These are phyloP conservation scores for Arrhamphus sclerolepis DNA, from an alignment of 2,797 vertebrate genomes.

Conservation along the genomic window DNA sequence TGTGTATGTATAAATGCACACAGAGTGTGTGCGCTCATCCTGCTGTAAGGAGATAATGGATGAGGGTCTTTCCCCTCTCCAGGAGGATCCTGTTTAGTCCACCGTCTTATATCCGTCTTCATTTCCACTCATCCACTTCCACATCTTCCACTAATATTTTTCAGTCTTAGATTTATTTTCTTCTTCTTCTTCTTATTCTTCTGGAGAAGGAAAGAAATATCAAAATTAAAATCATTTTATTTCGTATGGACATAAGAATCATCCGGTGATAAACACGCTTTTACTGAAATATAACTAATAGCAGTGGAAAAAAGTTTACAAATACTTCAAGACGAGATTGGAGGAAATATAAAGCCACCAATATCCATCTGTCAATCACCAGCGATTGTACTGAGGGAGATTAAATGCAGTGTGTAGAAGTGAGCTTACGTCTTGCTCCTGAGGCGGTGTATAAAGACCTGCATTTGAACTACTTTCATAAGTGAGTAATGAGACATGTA, in stretches of 20 bases:
- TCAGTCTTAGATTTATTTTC: too few relatives aligned
- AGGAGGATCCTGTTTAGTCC: slow-evolving; percentile 21
- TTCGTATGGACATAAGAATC: not conserved
- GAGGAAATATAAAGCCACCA: not conserved
- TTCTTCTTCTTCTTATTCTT: too few relatives aligned
- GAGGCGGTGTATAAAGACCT: not conserved
- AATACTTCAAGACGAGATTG: not conserved
- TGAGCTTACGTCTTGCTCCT: not conserved
- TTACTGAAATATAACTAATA: too few relatives aligned
- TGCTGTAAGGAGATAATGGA: slow-evolving; percentile 28
- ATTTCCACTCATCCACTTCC: slow-evolving; percentile 7
- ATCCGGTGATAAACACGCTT: not conserved
- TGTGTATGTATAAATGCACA: slow-evolving; percentile 4
- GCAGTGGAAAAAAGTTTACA: not conserved
- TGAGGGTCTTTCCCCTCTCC: slow-evolving; percentile 25
- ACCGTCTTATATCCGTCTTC: slow-evolving; percentile 26
- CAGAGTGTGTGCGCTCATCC: not conserved
- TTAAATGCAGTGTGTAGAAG: not conserved
- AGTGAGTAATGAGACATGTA: too few relatives aligned
- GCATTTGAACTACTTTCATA: too few relatives aligned
- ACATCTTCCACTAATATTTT: too few relatives aligned
- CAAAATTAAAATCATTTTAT: not conserved
- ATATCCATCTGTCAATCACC: not conserved
- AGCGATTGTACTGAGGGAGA: not conserved
- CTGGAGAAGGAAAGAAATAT: too few relatives aligned